These are phyloP conservation scores for Crepidodera aurea DNA, from an alignment of 2,888 invertebrate genomes.

Conservation along the genomic window DNA sequence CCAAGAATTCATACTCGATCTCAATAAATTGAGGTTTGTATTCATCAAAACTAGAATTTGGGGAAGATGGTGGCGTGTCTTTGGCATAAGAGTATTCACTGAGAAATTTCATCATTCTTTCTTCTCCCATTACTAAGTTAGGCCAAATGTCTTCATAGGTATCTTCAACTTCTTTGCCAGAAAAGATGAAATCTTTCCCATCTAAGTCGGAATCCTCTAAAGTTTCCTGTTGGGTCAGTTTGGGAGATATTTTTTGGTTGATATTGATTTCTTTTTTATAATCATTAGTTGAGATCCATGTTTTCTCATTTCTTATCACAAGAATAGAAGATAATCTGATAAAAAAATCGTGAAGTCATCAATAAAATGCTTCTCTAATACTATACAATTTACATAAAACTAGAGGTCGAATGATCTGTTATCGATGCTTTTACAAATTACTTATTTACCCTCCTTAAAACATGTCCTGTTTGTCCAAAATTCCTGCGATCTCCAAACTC, in stretches of 20 bases:
- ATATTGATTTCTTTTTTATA: slow-evolving; percentile 14
- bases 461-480: no score
- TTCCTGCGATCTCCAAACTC: no score
- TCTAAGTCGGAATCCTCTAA: slow-evolving; percentile 35
- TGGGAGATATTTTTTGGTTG: slow-evolving; percentile 23
- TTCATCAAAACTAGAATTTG: slow-evolving; percentile 11
- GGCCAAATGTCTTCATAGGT: slow-evolving; percentile 34
- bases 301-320: slow-evolving; percentile 45
- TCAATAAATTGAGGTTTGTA: background rate
- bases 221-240: slow-evolving; percentile 2
- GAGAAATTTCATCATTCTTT: slow-evolving; percentile 22
- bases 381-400: no score
- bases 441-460: no score
- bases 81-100: no score
- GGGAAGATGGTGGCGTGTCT: slow-evolving; percentile 34
- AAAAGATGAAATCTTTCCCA: slow-evolving; percentile 41
- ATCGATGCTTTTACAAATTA: no score
- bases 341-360: no score
- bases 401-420: no score
- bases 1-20: slow-evolving; percentile 12
- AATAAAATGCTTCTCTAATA: no score
- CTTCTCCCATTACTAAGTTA: slow-evolving; percentile 18
- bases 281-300: slow-evolving; percentile 35
- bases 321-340: no score
- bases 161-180: slow-evolving; percentile 39